A percentile compares a stretch with the other conserved stretches of the same genome.
These are phyloP conservation scores for Agrochola macilenta DNA, from an alignment of 2,888 invertebrate genomes.

Conservation along the genomic window DNA sequence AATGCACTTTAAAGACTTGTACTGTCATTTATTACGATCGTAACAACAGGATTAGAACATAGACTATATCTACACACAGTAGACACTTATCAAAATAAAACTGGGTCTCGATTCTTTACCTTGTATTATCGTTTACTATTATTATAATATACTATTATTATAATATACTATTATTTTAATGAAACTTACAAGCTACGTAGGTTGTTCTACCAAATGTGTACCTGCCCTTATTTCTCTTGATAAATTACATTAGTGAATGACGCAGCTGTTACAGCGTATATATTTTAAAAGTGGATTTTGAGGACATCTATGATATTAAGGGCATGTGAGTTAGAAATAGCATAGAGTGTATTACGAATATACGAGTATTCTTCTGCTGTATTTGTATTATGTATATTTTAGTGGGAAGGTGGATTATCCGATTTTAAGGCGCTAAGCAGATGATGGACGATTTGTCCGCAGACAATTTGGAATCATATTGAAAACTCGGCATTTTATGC, in stretches of 20 bases:
- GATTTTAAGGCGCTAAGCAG: too few relatives aligned
- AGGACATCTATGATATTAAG: constrained; percentile 43
- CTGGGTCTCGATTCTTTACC: background rate
- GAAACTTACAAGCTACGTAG: background rate
- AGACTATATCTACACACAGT: too few relatives aligned
- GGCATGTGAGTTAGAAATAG: constrained; percentile 15
- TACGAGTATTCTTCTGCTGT: too few relatives aligned
- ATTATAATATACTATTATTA: too few relatives aligned
- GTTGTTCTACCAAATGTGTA: constrained; percentile 32
- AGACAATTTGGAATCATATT: too few relatives aligned
- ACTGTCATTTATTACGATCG: too few relatives aligned
- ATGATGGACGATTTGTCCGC: too few relatives aligned
- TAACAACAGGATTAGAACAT: too few relatives aligned
- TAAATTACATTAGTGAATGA: constrained; percentile 60
- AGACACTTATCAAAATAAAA: too few relatives aligned
- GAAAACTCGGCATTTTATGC: too few relatives aligned
- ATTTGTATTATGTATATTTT: constrained; percentile 3
- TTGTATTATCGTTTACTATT: background rate
- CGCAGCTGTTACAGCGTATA: constrained; percentile 27
- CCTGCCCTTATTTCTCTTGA: constrained; percentile 45
- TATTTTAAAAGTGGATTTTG: constrained; percentile 60
- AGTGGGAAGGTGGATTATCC: background rate
- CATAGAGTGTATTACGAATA: too few relatives aligned
- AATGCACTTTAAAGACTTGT: too few relatives aligned
- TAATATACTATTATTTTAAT: constrained; percentile 23